Evolutionary conservation across 2,888 invertebrate species (phyloP), one percentile per base, ranked within the genome.

Genomic region (Torymus auratus): DNA sequence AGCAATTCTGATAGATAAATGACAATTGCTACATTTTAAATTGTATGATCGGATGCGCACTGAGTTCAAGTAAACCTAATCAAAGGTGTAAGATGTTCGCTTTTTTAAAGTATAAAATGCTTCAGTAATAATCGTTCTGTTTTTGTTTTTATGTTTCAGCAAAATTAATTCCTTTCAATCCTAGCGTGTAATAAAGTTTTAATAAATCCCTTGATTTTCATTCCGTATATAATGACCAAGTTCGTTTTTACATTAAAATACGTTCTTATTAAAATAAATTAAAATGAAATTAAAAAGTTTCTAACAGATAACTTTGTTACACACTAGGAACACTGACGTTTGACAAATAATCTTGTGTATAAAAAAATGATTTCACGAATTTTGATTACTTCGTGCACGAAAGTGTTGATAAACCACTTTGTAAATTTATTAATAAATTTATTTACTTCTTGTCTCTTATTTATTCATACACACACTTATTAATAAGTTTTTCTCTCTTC

Each of bases 191-290:
- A 74, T n/a, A 78, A 73, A 65, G 52, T 60, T 14, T 20, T 13
- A 75, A 64, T 62, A 67, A 74, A 65, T 80, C 53, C 56, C 68
- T 80, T 67, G 58, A 64, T 61, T 20, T 70, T 79, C 17, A 62
- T 70, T 52, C 15, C 52, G 20, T 52, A 53, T 68, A n/a, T 14
- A 80, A 69, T 53, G 41, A 76, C 41, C 60, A 67, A 62, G 55
- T 62, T 80, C 28, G 71, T 76, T 62, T 52, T 74, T 52, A 74
- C 14, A 67, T 76, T 68, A 80, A 80, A 80, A 80, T 61, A 72
- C 55, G 50, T 68, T 72, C 28, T 56, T 71, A 55, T 75, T 75
- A 80, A 68, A 75, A 80, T 20, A 61, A 52, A 61, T 50, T 72
- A 75, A 80, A 80, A 80, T 68, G 7, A 67, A 61, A 28, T 65